Conservation (phyloP, 2,113 vertebrate species). For the Chloropsis hardwickii region DNA sequence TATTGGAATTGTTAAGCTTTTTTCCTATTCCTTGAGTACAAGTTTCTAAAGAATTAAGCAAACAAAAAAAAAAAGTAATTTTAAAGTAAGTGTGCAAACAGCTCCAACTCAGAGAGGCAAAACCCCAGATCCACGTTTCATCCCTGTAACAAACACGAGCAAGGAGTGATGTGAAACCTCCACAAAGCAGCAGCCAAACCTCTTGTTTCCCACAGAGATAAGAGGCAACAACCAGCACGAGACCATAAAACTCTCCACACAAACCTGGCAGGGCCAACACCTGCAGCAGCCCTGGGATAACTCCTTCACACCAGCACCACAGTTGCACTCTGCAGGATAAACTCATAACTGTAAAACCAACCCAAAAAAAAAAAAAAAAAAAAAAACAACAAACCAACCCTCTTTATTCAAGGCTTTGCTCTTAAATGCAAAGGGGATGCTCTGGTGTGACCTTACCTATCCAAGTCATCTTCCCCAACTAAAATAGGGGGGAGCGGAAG, state of each 20-base stretch:
- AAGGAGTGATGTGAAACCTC: not conserved
- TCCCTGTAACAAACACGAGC: not conserved
- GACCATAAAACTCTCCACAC: not conserved
- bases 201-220: not conserved
- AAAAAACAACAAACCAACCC: too few relatives aligned
- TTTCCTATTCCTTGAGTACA: not conserved
- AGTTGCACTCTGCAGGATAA: not conserved
- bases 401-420: not conserved
- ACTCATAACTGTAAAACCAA: not conserved
- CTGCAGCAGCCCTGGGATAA: fast-evolving
- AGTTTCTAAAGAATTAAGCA: not conserved
- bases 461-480: constrained; percentile 88
- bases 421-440: not conserved
- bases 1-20: not conserved
- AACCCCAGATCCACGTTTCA: fast-evolving
- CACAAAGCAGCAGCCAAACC: not conserved
- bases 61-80: not conserved
- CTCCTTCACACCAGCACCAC: fast-evolving
- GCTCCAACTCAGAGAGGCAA: not conserved
- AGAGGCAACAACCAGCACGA: not conserved
- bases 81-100: not conserved
- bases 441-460: constrained; percentile 81
- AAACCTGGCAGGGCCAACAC: not conserved
- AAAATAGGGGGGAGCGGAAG: constrained; percentile 91
- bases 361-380: not conserved